Evolutionary conservation across 2,888 invertebrate species (phyloP).

Genomic region (Colletes collaris): DNA sequence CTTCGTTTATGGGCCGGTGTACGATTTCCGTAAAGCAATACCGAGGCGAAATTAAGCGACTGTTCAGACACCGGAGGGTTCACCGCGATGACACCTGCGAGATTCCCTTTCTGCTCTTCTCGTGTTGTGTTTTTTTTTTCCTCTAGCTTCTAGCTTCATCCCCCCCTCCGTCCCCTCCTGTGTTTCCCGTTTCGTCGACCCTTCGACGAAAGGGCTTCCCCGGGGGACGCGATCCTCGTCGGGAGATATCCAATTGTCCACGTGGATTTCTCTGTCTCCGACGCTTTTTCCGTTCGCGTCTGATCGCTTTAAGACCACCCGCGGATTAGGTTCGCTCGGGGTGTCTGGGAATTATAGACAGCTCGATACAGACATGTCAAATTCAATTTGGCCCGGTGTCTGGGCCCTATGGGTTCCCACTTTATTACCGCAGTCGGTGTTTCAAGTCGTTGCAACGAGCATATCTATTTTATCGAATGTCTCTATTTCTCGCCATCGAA

Average conservation of each 20-base stretch:
- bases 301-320: constrained; percentile 35
- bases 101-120: constrained; percentile 23
- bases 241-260: constrained; percentile 45
- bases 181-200: constrained; percentile 27
- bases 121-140: neutral
- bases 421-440: too few relatives aligned
- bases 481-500: too few relatives aligned
- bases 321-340: constrained; percentile 29
- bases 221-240: constrained; percentile 10
- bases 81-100: constrained; percentile 57
- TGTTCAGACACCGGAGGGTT: constrained; percentile 37
- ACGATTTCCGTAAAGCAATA: constrained; percentile 71
- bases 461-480: too few relatives aligned
- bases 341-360: constrained; percentile 4
- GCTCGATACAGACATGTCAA: neutral
- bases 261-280: constrained; percentile 15
- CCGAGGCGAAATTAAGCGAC: constrained; percentile 65
- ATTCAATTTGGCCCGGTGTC: too few relatives aligned
- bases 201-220: constrained; percentile 38
- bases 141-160: neutral
- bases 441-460: too few relatives aligned
- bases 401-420: too few relatives aligned
- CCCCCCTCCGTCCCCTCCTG: constrained; percentile 1
- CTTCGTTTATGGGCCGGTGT: constrained; percentile 62
- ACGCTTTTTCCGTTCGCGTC: neutral